phyloP scores from a whole-genome alignment of 2,113 vertebrate genomes.

The Cyprinodon tularosa region DNA sequence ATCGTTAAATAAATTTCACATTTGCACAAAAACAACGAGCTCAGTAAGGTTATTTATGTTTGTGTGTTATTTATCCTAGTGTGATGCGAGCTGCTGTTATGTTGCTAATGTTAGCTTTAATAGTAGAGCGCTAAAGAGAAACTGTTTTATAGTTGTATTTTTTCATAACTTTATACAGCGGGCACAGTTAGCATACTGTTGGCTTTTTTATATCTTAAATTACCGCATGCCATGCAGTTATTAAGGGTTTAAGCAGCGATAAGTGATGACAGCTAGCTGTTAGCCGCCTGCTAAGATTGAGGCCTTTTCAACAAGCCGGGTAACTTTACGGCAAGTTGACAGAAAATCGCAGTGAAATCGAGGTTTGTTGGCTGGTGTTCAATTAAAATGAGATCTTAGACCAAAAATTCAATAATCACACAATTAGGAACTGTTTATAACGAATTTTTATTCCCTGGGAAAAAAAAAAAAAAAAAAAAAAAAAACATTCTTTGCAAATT shows the following conservation, averaged over 20 bases:
- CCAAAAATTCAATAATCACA: too few relatives aligned
- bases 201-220: too few relatives aligned
- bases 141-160: background rate
- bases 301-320: slow-evolving; percentile 42
- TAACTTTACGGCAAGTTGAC: slow-evolving; percentile 45
- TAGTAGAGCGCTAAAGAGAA: slow-evolving; percentile 4
- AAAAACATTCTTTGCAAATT: too few relatives aligned
- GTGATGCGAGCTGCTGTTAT: slow-evolving; percentile 50
- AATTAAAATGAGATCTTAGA: background rate
- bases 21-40: background rate
- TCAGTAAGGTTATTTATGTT: slow-evolving; percentile 20
- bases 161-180: background rate
- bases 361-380: background rate
- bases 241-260: fast-evolving
- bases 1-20: background rate
- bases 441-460: too few relatives aligned
- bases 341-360: background rate
- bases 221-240: fast-evolving
- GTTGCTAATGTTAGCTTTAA: slow-evolving; percentile 43
- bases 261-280: background rate
- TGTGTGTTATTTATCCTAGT: slow-evolving; percentile 24
- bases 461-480: too few relatives aligned
- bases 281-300: slow-evolving; percentile 26
- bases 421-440: too few relatives aligned
- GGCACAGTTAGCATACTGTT: fast-evolving